These are phyloP conservation scores for Xestoiulus laeticollis DNA, from an alignment of 2,888 invertebrate genomes.

Conservation along the genomic window DNA sequence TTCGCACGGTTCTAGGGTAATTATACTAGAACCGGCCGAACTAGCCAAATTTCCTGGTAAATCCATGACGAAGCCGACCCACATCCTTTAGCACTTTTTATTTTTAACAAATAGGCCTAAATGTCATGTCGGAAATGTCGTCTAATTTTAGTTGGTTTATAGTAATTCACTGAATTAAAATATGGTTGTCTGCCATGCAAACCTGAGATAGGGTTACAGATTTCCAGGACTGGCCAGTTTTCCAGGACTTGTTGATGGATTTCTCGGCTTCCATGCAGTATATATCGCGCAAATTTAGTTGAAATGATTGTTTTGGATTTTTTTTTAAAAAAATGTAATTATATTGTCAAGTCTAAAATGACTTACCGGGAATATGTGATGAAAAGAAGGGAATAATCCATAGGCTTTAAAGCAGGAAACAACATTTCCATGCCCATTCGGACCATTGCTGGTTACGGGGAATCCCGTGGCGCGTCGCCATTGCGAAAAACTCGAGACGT, in stretches of 20 bases:
- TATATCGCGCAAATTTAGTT: not conserved
- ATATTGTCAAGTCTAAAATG: not conserved
- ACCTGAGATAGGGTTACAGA: not conserved
- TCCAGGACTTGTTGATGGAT: not conserved
- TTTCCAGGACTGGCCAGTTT: not conserved
- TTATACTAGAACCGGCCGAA: not conserved
- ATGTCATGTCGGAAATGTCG: not conserved
- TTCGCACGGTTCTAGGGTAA: not conserved
- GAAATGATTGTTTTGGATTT: not conserved
- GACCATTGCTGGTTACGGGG: not conserved
- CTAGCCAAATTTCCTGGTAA: not conserved
- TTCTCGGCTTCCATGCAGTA: not conserved
- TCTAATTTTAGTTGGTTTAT: not conserved
- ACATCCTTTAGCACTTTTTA: too few relatives aligned
- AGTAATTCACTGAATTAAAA: not conserved
- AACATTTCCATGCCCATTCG: not conserved
- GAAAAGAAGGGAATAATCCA: not conserved
- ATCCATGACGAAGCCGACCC: not conserved
- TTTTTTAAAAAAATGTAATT: not conserved
- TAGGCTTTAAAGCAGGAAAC: not conserved
- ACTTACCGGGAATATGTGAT: not conserved
- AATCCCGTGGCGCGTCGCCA: not conserved
- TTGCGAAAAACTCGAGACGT: not conserved
- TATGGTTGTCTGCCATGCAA: not conserved
- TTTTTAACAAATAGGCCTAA: not conserved